phyloP scores from a whole-genome alignment of 2,888 invertebrate genomes.

The Tachina fera region DNA sequence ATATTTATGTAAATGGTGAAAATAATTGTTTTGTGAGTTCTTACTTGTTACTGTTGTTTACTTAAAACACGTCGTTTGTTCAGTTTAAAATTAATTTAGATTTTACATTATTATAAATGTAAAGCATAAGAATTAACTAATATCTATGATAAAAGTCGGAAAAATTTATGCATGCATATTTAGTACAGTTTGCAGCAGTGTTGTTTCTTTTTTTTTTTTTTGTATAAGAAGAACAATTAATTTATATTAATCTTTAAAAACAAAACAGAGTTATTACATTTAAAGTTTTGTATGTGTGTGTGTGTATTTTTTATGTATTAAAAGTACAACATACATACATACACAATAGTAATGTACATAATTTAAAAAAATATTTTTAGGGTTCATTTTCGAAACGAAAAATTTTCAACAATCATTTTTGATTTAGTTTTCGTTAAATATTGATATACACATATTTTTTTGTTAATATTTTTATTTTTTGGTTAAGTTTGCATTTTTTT shows the following conservation, averaged over 20 bases:
- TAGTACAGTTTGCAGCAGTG: conserved; percentile 7
- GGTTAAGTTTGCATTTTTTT: conserved; percentile 39
- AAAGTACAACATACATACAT: conserved; percentile 32
- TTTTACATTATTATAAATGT: background rate
- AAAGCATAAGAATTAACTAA: background rate
- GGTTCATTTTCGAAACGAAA: conserved; percentile 2
- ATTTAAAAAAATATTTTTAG: conserved; percentile 53
- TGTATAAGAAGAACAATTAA: no score
- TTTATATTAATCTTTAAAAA: conserved; percentile 7
- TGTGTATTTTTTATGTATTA: background rate
- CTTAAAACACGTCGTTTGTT: background rate
- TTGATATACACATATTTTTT: conserved; percentile 28
- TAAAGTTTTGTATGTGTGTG: no score
- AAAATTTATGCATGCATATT: background rate
- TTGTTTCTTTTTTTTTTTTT: background rate
- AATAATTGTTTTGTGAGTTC: background rate
- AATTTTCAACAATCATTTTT: conserved; percentile 42
- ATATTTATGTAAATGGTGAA: background rate
- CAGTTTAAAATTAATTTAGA: background rate
- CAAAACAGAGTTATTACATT: conserved; percentile 24
- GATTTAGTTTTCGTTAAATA: conserved; percentile 28
- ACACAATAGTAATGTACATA: background rate
- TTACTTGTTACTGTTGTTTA: no score
- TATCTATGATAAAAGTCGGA: background rate
- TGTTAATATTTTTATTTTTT: conserved; percentile 32